These are phyloP conservation scores for Eriocheir sinensis DNA, from an alignment of 1,140 invertebrate species.

Conservation along the genomic window DNA sequence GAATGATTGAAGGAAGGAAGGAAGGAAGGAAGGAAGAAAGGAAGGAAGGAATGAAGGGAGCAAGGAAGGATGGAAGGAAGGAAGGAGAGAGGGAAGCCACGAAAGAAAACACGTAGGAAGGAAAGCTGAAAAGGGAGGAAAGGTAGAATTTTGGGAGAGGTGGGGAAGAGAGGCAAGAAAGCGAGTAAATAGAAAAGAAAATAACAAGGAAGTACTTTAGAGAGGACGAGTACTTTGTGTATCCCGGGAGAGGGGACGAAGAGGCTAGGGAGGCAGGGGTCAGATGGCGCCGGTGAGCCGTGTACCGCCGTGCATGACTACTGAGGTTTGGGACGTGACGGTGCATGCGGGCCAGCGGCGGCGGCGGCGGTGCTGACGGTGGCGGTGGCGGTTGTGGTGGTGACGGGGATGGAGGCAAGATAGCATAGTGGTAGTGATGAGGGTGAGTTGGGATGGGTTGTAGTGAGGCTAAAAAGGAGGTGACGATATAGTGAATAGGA, in stretches of 20 bases:
- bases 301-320: constrained; percentile 9
- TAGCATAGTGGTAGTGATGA: no score
- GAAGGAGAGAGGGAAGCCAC: background rate
- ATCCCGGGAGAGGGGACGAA: background rate
- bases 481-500: no score
- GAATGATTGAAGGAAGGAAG: background rate
- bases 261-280: background rate
- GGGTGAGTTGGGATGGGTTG: no score
- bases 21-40: background rate
- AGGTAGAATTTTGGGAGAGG: no score
- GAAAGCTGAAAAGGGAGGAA: background rate
- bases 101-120: background rate
- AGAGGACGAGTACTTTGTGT: background rate
- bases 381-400: background rate
- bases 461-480: no score
- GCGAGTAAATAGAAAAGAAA: background rate
- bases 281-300: background rate
- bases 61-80: background rate
- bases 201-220: no score
- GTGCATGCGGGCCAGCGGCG: background rate
- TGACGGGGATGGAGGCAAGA: no score
- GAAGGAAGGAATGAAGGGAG: background rate
- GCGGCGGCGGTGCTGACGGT: background rate
- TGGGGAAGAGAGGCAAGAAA: background rate
- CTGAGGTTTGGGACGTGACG: background rate